These are phyloP conservation scores for Onchidella celtica DNA, from an alignment of 2,888 invertebrate genomes.

Conservation along the genomic window DNA sequence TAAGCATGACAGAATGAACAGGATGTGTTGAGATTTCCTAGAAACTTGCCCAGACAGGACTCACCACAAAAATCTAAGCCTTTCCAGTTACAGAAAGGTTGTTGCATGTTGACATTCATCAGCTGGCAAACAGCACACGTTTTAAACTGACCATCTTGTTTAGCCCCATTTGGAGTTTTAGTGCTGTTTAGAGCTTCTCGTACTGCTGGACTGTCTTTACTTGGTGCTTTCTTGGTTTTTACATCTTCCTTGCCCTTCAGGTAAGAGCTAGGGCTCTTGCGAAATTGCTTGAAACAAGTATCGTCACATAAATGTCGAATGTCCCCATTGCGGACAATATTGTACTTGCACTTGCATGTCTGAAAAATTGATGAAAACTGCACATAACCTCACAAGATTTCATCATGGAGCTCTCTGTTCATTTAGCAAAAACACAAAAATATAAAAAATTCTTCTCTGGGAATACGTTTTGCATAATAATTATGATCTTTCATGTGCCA, in stretches of 20 bases:
- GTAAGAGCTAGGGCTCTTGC: conserved; percentile 72
- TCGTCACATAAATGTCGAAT: conserved; percentile 79
- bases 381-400: too few species aligned
- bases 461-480: neutral
- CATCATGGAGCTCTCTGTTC: too few species aligned
- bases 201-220: neutral
- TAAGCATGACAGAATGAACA: conserved; percentile 91
- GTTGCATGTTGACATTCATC: conserved; percentile 67
- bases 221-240: neutral
- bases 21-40: conserved; percentile 87
- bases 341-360: conserved; percentile 79
- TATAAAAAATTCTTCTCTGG: too few species aligned
- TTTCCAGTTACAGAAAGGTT: conserved; percentile 78
- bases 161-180: neutral
- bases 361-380: conserved; percentile 49
- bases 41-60: conserved; percentile 90
- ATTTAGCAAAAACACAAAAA: too few species aligned
- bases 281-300: conserved; percentile 77
- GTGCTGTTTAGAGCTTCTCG: conserved; percentile 4
- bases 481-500: neutral
- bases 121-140: conserved; percentile 73
- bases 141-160: conserved; percentile 55
- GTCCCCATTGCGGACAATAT: conserved; percentile 79
- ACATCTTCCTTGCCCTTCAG: conserved; percentile 52
- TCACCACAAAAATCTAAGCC: conserved; percentile 96